Conservation (phyloP, 2,113 vertebrate genomes). For the Pavo muticus region DNA sequence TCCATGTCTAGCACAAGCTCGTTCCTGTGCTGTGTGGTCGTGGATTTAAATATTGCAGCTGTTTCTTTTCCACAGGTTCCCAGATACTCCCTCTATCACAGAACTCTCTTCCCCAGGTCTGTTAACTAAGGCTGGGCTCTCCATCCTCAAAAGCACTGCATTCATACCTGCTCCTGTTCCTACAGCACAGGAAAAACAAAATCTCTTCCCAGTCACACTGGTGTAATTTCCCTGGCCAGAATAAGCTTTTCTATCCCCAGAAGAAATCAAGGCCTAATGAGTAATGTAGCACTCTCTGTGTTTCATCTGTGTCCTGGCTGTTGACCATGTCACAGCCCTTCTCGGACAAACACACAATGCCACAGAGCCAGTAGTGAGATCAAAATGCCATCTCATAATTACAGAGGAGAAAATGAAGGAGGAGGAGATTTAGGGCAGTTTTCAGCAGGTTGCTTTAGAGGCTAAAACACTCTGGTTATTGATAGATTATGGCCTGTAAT, state of each 20-base stretch:
- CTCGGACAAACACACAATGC: neutral
- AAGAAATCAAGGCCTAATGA: neutral
- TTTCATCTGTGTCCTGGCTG: neutral
- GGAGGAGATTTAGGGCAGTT: neutral
- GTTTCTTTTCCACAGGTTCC: neutral
- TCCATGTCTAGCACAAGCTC: neutral
- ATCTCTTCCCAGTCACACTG: neutral
- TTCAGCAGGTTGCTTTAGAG: neutral
- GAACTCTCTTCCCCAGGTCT: neutral
- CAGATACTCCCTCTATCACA: neutral
- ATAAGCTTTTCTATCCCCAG: neutral
- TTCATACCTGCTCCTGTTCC: neutral
- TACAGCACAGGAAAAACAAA: neutral
- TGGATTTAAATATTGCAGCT: neutral
- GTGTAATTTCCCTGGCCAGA: neutral
- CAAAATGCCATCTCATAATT: neutral
- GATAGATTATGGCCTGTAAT: neutral
- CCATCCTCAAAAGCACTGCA: neutral
- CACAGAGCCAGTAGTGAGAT: neutral
- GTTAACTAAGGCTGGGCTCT: neutral
- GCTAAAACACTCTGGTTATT: neutral
- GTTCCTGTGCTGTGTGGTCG: neutral
- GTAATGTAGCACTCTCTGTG: neutral
- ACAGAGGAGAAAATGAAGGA: neutral
- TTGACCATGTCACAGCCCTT: neutral